Percentiles rank a stretch among this genome's conserved stretches.
phyloP scores from a whole-genome alignment of 2,797 vertebrate species.

The Danio choprae region DNA sequence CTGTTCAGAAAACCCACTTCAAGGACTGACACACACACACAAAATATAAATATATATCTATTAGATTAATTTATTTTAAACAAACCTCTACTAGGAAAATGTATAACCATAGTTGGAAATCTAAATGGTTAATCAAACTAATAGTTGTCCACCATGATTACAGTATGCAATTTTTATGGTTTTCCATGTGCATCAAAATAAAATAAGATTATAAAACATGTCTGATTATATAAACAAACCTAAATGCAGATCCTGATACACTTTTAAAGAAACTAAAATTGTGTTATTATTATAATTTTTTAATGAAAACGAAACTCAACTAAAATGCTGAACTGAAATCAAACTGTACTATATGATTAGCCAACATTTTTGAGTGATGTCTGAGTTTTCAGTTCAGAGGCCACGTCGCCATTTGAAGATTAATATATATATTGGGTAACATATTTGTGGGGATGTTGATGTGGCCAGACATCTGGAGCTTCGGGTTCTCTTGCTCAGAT shows the following conservation, averaged over 20 bases:
- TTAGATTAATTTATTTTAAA: background rate
- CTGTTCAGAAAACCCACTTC: background rate
- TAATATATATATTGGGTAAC: conserved; percentile 46
- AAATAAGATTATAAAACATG: background rate
- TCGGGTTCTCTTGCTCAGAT: conserved; percentile 51
- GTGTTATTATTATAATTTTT: background rate
- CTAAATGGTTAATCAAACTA: background rate
- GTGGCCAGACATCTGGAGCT: conserved; percentile 44
- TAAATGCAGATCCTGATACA: background rate
- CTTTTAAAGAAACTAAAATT: background rate
- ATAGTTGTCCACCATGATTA: background rate
- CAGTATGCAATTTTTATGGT: background rate
- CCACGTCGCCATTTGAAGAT: conserved; percentile 40
- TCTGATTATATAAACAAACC: background rate
- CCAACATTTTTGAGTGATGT: background rate
- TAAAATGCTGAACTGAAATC: background rate
- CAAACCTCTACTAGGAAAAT: background rate
- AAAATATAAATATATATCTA: no score
- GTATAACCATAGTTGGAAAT: background rate
- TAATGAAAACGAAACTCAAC: conserved; percentile 8
- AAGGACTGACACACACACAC: no score
- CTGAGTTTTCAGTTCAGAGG: conserved; percentile 21
- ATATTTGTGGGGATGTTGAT: conserved; percentile 59
- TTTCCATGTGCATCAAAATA: background rate
- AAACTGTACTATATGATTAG: conserved; percentile 6